These are phyloP conservation scores for Rachycentron canadum DNA, from an alignment of 2,797 vertebrate species.

Conservation along the genomic window DNA sequence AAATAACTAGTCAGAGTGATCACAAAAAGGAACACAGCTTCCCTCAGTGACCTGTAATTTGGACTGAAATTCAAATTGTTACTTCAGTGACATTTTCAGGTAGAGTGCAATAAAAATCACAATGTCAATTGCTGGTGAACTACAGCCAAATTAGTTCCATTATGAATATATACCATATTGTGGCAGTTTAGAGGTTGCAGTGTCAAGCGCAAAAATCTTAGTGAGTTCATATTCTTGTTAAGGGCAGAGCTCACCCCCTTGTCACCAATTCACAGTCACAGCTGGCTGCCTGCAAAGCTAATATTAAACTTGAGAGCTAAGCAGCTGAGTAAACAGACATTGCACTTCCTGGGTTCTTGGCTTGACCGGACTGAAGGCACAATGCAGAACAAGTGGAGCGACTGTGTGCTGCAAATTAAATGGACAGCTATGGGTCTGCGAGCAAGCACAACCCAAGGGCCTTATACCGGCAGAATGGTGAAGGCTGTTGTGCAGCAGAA, in stretches of 20 bases:
- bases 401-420: constrained; percentile 66
- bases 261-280: constrained; percentile 52
- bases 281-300: constrained; percentile 47
- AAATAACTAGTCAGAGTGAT: constrained; percentile 31
- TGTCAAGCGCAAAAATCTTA: constrained; percentile 24
- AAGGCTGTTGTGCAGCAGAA: constrained; percentile 51
- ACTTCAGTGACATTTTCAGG: constrained; percentile 1
- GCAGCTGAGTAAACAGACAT: constrained; percentile 70
- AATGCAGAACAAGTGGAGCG: constrained; percentile 58
- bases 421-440: constrained; percentile 53
- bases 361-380: constrained; percentile 60
- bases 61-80: constrained; percentile 19
- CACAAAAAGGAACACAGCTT: constrained; percentile 18
- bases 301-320: constrained; percentile 58
- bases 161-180: neutral
- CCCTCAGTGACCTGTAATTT: constrained; percentile 10
- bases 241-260: constrained; percentile 34
- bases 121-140: constrained; percentile 8
- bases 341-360: constrained; percentile 58
- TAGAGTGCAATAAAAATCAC: neutral
- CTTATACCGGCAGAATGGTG: constrained; percentile 44
- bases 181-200: constrained; percentile 20
- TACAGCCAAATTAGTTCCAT: constrained; percentile 7
- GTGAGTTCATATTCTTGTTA: constrained; percentile 40
- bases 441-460: constrained; percentile 43